Evolutionary conservation across 2,113 vertebrate species (phyloP).

Genomic region (Gymnobelideus leadbeateri): DNA sequence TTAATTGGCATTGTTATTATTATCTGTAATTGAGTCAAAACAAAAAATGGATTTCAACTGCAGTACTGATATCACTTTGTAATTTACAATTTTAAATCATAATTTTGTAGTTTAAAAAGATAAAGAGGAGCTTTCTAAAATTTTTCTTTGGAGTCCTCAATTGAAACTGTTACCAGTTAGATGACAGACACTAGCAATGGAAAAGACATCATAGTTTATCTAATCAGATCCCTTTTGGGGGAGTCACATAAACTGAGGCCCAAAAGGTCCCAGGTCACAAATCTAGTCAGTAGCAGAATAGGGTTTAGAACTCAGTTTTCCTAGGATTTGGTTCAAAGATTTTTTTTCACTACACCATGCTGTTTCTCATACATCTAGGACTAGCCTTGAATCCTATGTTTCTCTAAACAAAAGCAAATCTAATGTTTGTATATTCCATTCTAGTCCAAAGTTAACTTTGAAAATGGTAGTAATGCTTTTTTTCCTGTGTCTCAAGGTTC

Average conservation of each 20-base stretch:
- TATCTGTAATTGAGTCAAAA: background rate
- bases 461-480: background rate
- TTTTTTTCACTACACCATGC: background rate
- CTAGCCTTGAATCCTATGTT: background rate
- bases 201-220: background rate
- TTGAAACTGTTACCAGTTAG: background rate
- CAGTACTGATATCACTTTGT: background rate
- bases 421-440: background rate
- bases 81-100: background rate
- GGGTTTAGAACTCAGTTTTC: background rate
- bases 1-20: background rate
- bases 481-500: background rate
- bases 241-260: background rate
- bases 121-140: background rate
- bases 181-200: background rate
- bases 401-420: background rate
- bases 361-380: background rate
- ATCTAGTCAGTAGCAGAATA: background rate
- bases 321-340: background rate
- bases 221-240: background rate
- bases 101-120: background rate
- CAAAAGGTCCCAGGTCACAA: background rate
- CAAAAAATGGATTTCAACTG: background rate
- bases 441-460: background rate
- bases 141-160: background rate